A percentile compares a stretch with the other conserved stretches of the same genome.
Evolutionary conservation across 2,797 vertebrate species (phyloP).

Genomic region (Mareca penelope): DNA sequence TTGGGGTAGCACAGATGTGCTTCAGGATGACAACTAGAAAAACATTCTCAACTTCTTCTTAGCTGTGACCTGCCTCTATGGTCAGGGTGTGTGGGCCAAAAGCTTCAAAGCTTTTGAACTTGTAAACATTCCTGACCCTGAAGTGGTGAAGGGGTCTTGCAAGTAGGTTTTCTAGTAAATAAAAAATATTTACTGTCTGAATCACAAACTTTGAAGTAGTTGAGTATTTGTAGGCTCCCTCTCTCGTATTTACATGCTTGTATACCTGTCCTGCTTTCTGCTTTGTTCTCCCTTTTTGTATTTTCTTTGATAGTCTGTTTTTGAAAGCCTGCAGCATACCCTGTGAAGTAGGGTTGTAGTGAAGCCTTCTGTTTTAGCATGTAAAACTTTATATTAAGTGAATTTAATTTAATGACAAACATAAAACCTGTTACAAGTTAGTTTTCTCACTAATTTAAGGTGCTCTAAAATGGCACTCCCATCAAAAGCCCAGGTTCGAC

Average conservation of each 20-base stretch:
- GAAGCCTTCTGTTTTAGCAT: background rate
- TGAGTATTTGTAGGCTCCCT: background rate
- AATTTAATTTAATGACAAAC: background rate
- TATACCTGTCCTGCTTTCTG: background rate
- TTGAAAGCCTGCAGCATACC: rapidly evolving
- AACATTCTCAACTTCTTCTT: background rate
- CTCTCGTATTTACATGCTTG: background rate
- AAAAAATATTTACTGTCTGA: background rate
- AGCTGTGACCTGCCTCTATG: background rate
- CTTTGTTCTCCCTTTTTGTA: background rate
- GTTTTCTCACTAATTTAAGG: rapidly evolving
- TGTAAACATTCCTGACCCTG: background rate
- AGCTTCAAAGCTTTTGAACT: background rate
- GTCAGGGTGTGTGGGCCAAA: background rate
- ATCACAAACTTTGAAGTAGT: background rate
- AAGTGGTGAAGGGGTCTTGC: background rate
- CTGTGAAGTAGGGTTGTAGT: background rate
- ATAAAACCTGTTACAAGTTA: background rate
- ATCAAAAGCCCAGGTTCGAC: background rate
- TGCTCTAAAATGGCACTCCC: background rate
- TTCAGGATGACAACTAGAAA: background rate
- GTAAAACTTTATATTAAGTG: too few relatives aligned
- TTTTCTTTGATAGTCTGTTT: background rate
- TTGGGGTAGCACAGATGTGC: background rate
- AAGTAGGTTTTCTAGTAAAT: background rate